Evolutionary conservation across 30 jellyfish, hydroid and myxozoan species (phyloP).

Genomic region (Aurelia coerulea): DNA sequence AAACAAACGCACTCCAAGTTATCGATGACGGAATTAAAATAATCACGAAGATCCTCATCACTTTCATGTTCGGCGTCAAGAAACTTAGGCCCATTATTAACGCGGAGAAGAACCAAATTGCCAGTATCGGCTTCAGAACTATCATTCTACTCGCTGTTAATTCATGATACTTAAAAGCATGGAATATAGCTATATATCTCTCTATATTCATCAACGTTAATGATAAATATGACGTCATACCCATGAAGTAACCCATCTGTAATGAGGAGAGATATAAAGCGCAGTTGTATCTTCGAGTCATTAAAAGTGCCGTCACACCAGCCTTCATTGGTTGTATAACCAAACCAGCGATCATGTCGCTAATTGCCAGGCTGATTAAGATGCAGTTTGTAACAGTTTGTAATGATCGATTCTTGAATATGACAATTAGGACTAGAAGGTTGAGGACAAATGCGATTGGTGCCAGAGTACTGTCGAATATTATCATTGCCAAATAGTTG

Average conservation of each 20-base stretch:
- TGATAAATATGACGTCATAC: slow-evolving; percentile 68
- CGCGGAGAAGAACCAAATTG: slow-evolving; percentile 50
- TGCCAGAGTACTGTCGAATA: slow-evolving; percentile 42
- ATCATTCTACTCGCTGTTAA: slow-evolving; percentile 26
- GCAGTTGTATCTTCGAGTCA: slow-evolving; percentile 20
- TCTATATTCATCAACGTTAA: slow-evolving; percentile 60
- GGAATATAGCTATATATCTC: slow-evolving; percentile 59
- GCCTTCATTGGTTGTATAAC: slow-evolving; percentile 72
- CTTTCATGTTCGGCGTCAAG: slow-evolving; percentile 62
- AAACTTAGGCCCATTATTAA: slow-evolving; percentile 62
- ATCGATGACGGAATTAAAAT: slow-evolving; percentile 55
- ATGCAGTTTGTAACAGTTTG: slow-evolving; percentile 66
- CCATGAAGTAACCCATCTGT: slow-evolving; percentile 49
- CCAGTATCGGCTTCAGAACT: slow-evolving; percentile 34
- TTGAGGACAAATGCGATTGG: slow-evolving; percentile 50
- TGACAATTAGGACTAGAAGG: slow-evolving; percentile 42
- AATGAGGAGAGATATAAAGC: slow-evolving; percentile 48
- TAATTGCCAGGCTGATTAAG: slow-evolving; percentile 46
- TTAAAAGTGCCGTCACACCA: slow-evolving; percentile 1
- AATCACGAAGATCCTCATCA: slow-evolving; percentile 60
- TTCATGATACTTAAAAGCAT: slow-evolving; percentile 46
- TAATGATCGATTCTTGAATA: slow-evolving; percentile 31
- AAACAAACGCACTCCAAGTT: slow-evolving; percentile 66
- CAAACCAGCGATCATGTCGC: slow-evolving; percentile 64
- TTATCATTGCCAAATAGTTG: slow-evolving; percentile 43